Base-by-base conservation (phyloP, 2,113 vertebrate species). In the Pteruthius melanotis region DNA sequence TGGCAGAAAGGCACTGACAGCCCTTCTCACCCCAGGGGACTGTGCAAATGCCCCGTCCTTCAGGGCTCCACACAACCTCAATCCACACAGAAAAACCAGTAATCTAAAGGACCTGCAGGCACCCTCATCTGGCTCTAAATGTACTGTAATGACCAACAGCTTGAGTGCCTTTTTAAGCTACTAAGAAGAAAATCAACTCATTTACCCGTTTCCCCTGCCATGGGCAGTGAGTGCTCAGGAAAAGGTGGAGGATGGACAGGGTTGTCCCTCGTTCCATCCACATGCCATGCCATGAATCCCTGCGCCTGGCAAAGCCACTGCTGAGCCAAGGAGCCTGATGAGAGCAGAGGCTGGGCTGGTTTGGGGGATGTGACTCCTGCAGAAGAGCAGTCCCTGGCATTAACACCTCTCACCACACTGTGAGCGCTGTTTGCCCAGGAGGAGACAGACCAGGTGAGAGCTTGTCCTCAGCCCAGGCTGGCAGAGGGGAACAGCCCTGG, bases 11-110 rank as follows among this genome's bases (percentile, higher is more conserved):
- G 66, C 16, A 28, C 30, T 7, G 5, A 28, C 39, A 87, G 30
- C 47, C 21, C 52, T 42, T 30, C 17, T 19, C 20, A 24, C 28
- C 42, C 35, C 21, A 6, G 6, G 11, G 70, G 22, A 3, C 65
- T 9, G 44, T 5, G 20, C 37, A 72, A 44, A 1, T 24, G 8
- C 50, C 21, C 26, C 0, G 0, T 10, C n/a, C 52, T 50, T 24
- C 50, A 72, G 61, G 24, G 28, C 40, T 86, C 45, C 33, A 17
- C 31, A 8, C 8, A 0, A 22, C 22, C 61, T 45, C 59, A 18
- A 19, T 17, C 72, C 39, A 31, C 33, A 39, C 20, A 53, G 26
- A 23, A 60, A 44, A 59, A 11, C 0, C 18, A 76, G 13, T 0
- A 6, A 63, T 9, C n/a, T 28, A 50, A 53, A 69, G 10, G 23